Base-by-base conservation (phyloP, 2,113 vertebrate species). In the Limanda limanda region DNA sequence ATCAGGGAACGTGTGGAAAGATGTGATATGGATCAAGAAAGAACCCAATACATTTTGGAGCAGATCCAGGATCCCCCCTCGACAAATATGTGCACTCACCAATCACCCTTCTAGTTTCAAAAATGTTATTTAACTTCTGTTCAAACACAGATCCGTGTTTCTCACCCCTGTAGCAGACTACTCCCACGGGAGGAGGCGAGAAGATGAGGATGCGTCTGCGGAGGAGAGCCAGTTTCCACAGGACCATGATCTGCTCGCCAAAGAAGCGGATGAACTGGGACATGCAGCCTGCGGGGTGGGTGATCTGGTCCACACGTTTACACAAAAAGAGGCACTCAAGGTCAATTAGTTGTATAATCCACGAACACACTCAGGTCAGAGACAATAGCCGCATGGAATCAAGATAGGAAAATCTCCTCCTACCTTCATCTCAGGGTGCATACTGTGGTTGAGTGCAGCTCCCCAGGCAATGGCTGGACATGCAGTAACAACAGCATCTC, bases 191-290 rank as follows among this genome's bases (percentile, higher is more conserved):
- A 2, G 97, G 97, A 0, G 97, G 97, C 12, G 97, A 98, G 90
- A 98, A 98, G 90, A 98, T 97, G 88, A 98, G 88, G 84, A 98
- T 98, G 78, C 97, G 97, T 87, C 97, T 95, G 76, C 97, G 94
- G 47, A 98, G 95, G 75, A 98, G 94, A 83, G 97, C 97, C 59
- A 98, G 96, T 76, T 98, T 98, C 97, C 97, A 98, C 71, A 98
- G 95, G 56, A 97, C 93, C 55, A 98, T 96, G 92, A 98, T 97
- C 91, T 98, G 97, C 85, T 98, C 97, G 10, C 97, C 97, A 0
- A 98, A 98, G 94, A 98, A 98, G 89, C 97, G 96, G 81, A 97
- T 98, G 90, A 98, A 98, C 95, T 98, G 97, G 84, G 97, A 98
- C 97, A 98, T 98, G 66, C 97, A 98, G 86, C 97, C 97, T 12